phyloP scores from a whole-genome alignment of 2,113 vertebrate species.

The Columba janthina region DNA sequence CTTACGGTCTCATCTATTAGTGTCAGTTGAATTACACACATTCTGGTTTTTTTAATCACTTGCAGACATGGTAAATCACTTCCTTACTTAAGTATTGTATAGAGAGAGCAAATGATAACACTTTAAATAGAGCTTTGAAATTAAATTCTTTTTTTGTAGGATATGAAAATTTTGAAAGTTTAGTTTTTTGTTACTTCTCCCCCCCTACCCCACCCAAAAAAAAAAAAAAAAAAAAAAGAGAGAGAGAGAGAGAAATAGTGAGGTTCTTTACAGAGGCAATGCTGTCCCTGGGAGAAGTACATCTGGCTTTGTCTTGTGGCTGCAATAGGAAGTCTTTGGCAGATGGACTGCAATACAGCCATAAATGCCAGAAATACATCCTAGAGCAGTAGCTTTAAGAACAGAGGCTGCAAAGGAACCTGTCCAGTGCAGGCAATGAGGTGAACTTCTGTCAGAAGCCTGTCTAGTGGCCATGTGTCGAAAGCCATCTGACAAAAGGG shows the following conservation, averaged over 20 bases:
- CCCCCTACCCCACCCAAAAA: no score
- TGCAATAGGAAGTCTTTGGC: neutral
- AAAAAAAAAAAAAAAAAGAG: neutral
- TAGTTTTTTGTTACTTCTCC: rapidly evolving
- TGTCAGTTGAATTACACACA: neutral
- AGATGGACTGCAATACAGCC: neutral
- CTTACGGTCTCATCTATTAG: neutral
- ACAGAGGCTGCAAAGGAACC: neutral
- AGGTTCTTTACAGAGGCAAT: neutral
- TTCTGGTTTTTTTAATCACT: neutral
- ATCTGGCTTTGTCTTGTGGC: neutral
- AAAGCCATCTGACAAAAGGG: neutral
- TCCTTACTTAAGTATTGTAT: neutral
- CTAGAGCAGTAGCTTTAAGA: neutral
- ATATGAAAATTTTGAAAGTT: neutral
- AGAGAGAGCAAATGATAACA: neutral
- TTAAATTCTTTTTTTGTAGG: rapidly evolving
- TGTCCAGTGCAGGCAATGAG: neutral
- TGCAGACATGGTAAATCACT: neutral
- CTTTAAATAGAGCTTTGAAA: neutral
- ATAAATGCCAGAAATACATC: neutral
- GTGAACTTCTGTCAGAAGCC: neutral
- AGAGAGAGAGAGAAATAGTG: neutral
- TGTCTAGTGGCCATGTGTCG: neutral
- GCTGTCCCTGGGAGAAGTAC: neutral